Evolutionary conservation across 2,797 vertebrate genomes (phyloP), one percentile per base, ranked within the genome.

Genomic region (Pristis pectinata): DNA sequence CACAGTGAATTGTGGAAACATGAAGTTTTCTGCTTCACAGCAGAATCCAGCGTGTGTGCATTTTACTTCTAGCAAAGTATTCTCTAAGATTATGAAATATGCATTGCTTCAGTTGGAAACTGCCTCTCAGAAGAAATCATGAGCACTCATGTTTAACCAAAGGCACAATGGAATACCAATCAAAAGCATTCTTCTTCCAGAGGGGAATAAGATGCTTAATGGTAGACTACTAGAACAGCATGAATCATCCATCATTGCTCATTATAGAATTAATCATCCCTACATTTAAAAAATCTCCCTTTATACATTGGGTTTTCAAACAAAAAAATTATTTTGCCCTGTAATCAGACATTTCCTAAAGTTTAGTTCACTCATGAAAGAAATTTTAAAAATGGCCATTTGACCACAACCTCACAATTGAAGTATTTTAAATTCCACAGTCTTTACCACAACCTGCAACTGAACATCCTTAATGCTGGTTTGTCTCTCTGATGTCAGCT

Each of bases 61-160:
- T 56, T 94, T 76, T 76, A 76, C 49, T 94, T 94, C 13, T 4
- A 53, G 44, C 72, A 76, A 94, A 17, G 41, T 76, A 76, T 94
- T 76, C 37, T 87, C 83, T 3, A 70, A 44, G 24, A 93, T n/a
- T 13, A 94, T 94, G 70, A 94, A n/a, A 94, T 94, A 74, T 74
- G 44, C 92, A 94, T 49, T 53, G 64, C 44, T 94, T 94, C 64
- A 34, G 70, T 44, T 44, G 89, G 37, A 49, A 44, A 41, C 89
- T 19, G 24, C 92, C 72, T 94, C 67, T 34, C 92, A 17, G 70
- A 76, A 30, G 64, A 56, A 94, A 76, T 76, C 44, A 72, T 3
- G 15, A 76, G 70, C 30, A 74, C 70, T 74, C 27, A 17, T 94
- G 70, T 74, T 76, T 53, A 49, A 94, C 30, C 92, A 76, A 49